Evolutionary conservation across 2,797 vertebrate genomes (phyloP).

Genomic region (Ibycter americanus): DNA sequence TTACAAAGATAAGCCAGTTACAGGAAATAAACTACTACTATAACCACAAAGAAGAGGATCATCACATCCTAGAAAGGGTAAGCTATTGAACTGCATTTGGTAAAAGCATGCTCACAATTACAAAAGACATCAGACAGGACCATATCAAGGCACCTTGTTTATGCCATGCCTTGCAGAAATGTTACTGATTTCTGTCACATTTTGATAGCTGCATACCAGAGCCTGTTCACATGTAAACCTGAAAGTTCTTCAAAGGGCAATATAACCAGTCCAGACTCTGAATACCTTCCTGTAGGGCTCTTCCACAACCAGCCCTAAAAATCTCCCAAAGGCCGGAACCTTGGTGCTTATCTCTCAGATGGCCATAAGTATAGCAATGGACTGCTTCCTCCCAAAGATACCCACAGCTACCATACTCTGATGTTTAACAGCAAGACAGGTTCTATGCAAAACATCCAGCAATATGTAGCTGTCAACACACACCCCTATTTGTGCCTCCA

Average conservation of each 20-base stretch:
- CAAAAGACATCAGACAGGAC: neutral
- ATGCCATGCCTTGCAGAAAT: neutral
- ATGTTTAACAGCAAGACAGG: neutral
- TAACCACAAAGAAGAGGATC: neutral
- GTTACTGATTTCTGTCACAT: neutral
- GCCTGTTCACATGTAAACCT: neutral
- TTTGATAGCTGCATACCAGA: neutral
- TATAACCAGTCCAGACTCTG: neutral
- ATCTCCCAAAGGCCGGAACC: neutral
- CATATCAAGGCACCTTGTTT: neutral
- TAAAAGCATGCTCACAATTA: neutral
- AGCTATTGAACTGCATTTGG: constrained; percentile 3
- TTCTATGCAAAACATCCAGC: neutral
- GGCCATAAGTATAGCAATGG: neutral
- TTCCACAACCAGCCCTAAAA: neutral
- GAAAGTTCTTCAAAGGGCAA: neutral
- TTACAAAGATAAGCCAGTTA: constrained; percentile 65
- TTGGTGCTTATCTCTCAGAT: neutral
- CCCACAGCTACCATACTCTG: neutral
- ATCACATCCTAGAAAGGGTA: neutral
- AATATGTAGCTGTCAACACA: neutral
- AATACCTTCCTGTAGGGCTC: neutral
- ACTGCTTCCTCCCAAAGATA: neutral
- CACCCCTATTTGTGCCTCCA: neutral
- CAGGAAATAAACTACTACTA: constrained; percentile 1